Conservation (phyloP, 2,113 vertebrate species). For the Talpa occidentalis region DNA sequence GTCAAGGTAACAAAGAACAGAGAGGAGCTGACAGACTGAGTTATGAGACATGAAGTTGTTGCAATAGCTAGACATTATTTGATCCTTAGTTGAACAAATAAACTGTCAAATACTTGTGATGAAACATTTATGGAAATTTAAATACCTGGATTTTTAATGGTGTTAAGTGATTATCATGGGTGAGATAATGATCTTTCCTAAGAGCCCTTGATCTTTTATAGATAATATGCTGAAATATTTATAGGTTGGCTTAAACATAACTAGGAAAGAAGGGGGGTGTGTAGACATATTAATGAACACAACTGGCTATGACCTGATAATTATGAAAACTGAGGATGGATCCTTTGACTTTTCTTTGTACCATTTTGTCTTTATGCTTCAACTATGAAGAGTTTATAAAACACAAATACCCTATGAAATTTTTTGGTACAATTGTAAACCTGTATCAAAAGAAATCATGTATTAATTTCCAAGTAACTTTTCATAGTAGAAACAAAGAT, state of each 20-base stretch:
- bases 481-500: background rate
- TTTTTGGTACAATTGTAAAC: background rate
- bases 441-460: background rate
- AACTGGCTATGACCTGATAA: background rate
- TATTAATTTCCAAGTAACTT: background rate
- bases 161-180: background rate
- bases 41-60: background rate
- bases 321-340: background rate
- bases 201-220: background rate
- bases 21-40: background rate
- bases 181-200: background rate
- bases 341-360: background rate
- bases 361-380: background rate
- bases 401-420: background rate
- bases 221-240: background rate
- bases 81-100: background rate
- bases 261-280: background rate
- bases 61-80: background rate
- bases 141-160: background rate
- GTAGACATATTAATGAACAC: background rate
- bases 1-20: background rate
- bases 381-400: slow-evolving; percentile 24
- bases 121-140: background rate
- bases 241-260: background rate
- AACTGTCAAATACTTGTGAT: background rate